Evolutionary conservation across 2,113 vertebrate genomes (phyloP).

Genomic region (Xyrauchen texanus): DNA sequence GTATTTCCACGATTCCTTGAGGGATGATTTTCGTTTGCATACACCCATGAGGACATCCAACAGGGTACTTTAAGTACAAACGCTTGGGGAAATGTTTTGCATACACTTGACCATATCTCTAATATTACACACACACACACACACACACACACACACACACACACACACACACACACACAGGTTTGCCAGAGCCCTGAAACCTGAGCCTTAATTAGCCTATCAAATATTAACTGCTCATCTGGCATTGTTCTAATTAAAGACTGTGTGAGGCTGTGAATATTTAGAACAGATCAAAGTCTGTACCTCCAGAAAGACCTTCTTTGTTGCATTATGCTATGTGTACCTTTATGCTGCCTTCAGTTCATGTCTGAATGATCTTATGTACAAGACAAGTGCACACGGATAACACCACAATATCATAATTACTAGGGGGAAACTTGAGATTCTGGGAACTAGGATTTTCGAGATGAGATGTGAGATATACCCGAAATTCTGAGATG

Average conservation of each 20-base stretch:
- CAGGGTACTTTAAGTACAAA: too few species aligned
- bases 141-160: neutral
- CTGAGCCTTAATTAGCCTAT: conserved; percentile 55
- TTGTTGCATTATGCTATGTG: conserved; percentile 1
- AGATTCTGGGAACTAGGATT: too few species aligned
- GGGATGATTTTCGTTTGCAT: neutral
- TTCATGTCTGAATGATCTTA: neutral
- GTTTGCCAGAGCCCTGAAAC: conserved; percentile 17
- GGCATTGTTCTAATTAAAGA: conserved; percentile 47
- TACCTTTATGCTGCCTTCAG: neutral
- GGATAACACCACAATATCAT: neutral
- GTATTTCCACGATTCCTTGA: conserved; percentile 11
- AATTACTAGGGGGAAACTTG: too few species aligned
- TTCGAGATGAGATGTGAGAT: too few species aligned
- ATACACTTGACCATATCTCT: neutral
- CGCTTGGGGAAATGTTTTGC: neutral
- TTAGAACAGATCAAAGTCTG: conserved; percentile 29
- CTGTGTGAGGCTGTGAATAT: conserved; percentile 18
- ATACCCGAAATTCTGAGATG: too few species aligned
- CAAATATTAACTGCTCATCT: conserved; percentile 57
- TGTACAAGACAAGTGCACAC: neutral
- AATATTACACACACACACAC: neutral
- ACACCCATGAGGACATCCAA: conserved; percentile 10
- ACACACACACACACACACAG: conserved; percentile 11
- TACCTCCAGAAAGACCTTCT: neutral